Conservation (phyloP, 2,797 vertebrate species). For the Platyrinchus mystaceus region DNA sequence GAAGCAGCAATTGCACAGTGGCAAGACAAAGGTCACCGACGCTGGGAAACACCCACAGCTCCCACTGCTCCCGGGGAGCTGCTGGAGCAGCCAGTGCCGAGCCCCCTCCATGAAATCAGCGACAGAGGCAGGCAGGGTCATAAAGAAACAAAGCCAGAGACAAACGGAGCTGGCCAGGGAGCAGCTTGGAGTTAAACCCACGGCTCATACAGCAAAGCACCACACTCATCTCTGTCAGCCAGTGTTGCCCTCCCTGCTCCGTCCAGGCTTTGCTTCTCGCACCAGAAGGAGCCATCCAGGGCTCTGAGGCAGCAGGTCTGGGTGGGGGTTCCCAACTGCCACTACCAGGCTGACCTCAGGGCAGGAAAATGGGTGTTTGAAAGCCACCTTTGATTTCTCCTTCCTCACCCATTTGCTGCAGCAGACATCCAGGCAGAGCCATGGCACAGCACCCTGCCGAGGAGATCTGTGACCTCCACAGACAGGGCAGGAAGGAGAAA, state of each 20-base stretch:
- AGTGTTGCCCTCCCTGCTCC: background rate
- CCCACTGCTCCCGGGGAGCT: background rate
- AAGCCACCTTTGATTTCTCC: background rate
- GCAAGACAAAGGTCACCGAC: background rate
- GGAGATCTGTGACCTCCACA: background rate
- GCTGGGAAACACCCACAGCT: background rate
- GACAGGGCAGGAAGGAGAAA: background rate
- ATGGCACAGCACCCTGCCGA: fast-evolving
- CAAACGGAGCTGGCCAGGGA: background rate
- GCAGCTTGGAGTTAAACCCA: background rate
- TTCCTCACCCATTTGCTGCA: fast-evolving
- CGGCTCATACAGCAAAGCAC: background rate
- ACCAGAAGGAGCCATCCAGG: background rate
- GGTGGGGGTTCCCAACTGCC: background rate
- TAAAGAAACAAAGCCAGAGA: background rate
- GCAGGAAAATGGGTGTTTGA: background rate
- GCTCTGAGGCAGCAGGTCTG: background rate
- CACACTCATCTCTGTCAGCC: background rate
- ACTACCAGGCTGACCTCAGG: background rate
- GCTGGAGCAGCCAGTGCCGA: background rate
- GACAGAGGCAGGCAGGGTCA: background rate
- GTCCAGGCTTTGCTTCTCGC: background rate
- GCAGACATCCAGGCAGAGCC: background rate
- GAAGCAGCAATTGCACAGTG: background rate
- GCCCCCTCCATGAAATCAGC: background rate